Conservation (phyloP, 2,113 vertebrate genomes). For the Alectura lathami region DNA sequence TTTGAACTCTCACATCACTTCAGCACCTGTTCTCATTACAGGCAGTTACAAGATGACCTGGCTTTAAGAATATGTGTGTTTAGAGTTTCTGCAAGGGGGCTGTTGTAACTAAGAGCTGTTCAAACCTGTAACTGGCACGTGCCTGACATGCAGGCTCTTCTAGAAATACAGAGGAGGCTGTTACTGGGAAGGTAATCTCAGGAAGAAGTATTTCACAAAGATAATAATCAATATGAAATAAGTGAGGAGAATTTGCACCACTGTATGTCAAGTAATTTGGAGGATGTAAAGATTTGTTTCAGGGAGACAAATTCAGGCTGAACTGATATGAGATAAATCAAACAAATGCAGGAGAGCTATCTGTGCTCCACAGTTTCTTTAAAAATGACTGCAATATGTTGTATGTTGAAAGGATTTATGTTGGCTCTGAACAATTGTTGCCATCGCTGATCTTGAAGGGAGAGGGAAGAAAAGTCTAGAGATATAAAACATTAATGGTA, state of each 20-base stretch:
- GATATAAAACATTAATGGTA: not conserved
- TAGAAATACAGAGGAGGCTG: not conserved
- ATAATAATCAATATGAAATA: not conserved
- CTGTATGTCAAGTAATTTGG: not conserved
- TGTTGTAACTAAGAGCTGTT: not conserved
- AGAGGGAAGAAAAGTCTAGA: not conserved
- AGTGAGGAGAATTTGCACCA: not conserved
- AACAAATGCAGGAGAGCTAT: not conserved
- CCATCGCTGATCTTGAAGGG: not conserved
- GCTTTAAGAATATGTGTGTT: not conserved
- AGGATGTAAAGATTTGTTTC: not conserved
- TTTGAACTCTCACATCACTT: not conserved
- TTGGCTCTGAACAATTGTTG: not conserved
- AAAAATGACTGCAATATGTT: not conserved
- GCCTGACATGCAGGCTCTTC: not conserved
- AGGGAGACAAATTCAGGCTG: not conserved
- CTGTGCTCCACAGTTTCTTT: not conserved
- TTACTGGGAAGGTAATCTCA: not conserved
- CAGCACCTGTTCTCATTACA: not conserved
- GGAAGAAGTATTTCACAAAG: not conserved
- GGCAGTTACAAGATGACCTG: not conserved
- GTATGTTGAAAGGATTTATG: not conserved
- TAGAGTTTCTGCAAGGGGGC: not conserved
- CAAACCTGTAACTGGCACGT: not conserved
- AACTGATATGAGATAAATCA: not conserved